These are phyloP conservation scores for Campopleginae sp. DNA, from an alignment of 2,888 invertebrate genomes.

Conservation along the genomic window DNA sequence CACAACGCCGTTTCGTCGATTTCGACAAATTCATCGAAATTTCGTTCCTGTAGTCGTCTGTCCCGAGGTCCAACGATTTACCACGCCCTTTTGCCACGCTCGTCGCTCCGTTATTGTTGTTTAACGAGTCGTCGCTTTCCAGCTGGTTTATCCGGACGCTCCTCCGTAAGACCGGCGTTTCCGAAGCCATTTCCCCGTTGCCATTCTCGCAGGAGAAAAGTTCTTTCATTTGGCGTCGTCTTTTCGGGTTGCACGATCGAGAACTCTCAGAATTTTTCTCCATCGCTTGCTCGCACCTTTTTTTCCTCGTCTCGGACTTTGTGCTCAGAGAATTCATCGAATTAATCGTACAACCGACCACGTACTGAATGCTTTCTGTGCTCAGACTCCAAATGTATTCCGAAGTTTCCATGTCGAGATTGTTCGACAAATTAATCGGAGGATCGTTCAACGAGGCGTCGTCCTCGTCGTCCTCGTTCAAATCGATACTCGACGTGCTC, in stretches of 20 bases:
- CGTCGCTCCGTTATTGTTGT: constrained; percentile 64
- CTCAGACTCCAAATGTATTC: constrained; percentile 79
- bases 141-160: constrained; percentile 80
- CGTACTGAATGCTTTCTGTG: constrained; percentile 78
- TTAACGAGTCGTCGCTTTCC: constrained; percentile 76
- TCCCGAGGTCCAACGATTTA: constrained; percentile 56
- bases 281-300: constrained; percentile 51
- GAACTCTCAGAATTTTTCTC: constrained; percentile 3
- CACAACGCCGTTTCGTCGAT: constrained; percentile 68
- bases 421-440: constrained; percentile 77
- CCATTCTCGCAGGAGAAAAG: constrained; percentile 66
- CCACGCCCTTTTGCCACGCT: constrained; percentile 42
- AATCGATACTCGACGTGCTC: constrained; percentile 78
- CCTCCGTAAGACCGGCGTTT: constrained; percentile 77
- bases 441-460: constrained; percentile 75
- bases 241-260: constrained; percentile 58
- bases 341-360: constrained; percentile 75
- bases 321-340: constrained; percentile 59
- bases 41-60: constrained; percentile 64
- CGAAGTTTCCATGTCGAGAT: constrained; percentile 78
- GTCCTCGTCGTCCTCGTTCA: constrained; percentile 77
- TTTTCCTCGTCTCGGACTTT: constrained; percentile 33
- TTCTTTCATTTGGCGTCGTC: constrained; percentile 67
- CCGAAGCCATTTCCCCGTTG: constrained; percentile 62
- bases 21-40: constrained; percentile 54